A percentile compares a stretch with the other conserved stretches of the same genome.
Conservation (phyloP, 2,888 invertebrate species). For the Andrena bicolor region DNA sequence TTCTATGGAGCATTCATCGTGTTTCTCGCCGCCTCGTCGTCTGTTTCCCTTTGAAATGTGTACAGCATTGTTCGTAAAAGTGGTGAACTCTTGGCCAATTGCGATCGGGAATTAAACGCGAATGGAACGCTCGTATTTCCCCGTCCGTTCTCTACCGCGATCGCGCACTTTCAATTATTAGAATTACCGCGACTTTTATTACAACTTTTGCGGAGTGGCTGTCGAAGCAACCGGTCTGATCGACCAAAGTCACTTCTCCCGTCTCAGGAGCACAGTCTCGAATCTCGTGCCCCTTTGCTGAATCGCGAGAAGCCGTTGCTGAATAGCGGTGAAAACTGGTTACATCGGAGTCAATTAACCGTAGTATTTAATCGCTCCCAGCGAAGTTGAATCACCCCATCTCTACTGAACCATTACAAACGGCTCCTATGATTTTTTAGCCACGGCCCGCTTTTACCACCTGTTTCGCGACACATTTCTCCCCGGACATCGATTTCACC, state of each 20-base stretch:
- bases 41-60: slow-evolving; percentile 13
- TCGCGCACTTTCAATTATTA: slow-evolving; percentile 8
- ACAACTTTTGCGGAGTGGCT: neutral
- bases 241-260: slow-evolving; percentile 1
- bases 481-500: slow-evolving; percentile 9
- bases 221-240: slow-evolving; percentile 16
- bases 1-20: slow-evolving; percentile 47
- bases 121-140: slow-evolving; percentile 25
- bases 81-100: slow-evolving; percentile 4
- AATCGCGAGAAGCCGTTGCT: neutral
- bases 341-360: slow-evolving; percentile 15
- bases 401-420: slow-evolving; percentile 18
- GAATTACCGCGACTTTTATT: slow-evolving; percentile 17
- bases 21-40: slow-evolving; percentile 32
- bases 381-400: slow-evolving; percentile 10
- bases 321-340: slow-evolving; percentile 6
- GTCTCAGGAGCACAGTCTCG: neutral
- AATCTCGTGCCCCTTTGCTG: neutral
- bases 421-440: slow-evolving; percentile 11
- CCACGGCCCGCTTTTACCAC: neutral
- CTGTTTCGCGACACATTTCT: slow-evolving; percentile 16
- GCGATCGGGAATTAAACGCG: slow-evolving; percentile 6
- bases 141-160: slow-evolving; percentile 15
- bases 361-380: slow-evolving; percentile 17
- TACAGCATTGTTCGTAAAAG: slow-evolving; percentile 20